Evolutionary conservation across 2,797 vertebrate genomes (phyloP).

Genomic region (Dallia pectoralis): DNA sequence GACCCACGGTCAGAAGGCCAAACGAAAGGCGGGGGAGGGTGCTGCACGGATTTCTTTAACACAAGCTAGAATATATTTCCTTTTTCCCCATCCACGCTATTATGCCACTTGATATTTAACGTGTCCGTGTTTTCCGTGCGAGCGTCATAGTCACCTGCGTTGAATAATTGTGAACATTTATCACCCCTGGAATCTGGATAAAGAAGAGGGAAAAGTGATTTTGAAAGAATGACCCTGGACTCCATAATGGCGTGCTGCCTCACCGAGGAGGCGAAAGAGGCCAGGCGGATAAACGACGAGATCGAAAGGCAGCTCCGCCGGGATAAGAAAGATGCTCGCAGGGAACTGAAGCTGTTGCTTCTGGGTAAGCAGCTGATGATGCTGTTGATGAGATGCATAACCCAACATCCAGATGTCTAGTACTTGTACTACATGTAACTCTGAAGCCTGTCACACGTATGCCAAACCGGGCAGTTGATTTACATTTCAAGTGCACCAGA

Average conservation of each 20-base stretch:
- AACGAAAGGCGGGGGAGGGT: conserved; percentile 31
- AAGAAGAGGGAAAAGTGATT: conserved; percentile 37
- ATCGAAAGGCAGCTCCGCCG: conserved; percentile 92
- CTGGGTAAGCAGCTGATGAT: conserved; percentile 83
- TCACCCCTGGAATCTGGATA: conserved; percentile 50
- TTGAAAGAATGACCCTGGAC: conserved; percentile 86
- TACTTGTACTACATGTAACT: conserved; percentile 16
- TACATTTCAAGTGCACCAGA: not conserved
- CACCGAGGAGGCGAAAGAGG: conserved; percentile 95
- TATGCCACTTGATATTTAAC: conserved; percentile 46
- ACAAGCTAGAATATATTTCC: conserved; percentile 46
- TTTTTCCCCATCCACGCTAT: conserved; percentile 35
- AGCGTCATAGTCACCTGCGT: conserved; percentile 44
- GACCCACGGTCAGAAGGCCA: conserved; percentile 44
- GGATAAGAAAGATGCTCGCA: conserved; percentile 89
- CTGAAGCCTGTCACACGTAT: not conserved
- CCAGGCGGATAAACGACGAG: conserved; percentile 92
- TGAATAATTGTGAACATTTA: conserved; percentile 18
- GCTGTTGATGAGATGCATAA: conserved; percentile 1
- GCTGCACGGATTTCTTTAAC: conserved; percentile 40
- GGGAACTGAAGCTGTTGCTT: conserved; percentile 90
- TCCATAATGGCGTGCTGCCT: conserved; percentile 98
- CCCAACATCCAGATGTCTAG: conserved; percentile 27
- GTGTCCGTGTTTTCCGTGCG: conserved; percentile 61
- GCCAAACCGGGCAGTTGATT: not conserved